Evolutionary conservation across 2,113 vertebrate species (phyloP), one percentile per base, ranked within the genome.

Genomic region (Rhinogobius similis): DNA sequence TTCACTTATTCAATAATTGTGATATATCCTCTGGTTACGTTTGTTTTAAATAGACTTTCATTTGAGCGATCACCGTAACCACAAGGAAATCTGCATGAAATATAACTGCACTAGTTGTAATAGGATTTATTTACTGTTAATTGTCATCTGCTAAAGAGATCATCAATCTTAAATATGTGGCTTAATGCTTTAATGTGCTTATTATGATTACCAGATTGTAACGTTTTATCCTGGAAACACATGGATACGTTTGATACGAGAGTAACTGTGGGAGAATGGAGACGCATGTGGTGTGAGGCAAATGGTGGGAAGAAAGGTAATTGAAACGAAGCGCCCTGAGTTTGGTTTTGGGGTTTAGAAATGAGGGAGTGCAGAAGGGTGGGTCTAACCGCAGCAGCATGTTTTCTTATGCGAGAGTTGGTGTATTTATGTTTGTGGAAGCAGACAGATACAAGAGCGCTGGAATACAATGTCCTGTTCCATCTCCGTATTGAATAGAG

Each of bases 341-440:
- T 90, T 88, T 85, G 88, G 89, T 82, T 90, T 90, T 82, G 77
- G 82, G 86, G 81, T 76, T 88, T 89, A 86, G 83, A 86, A 89
- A 86, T 88, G 83, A 90, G 81, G 82, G 87, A 82, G 66, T 79
- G 10, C 79, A 84, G 86, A 85, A 88, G 89, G 88, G 89, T 74
- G 88, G 83, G 79, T 84, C 86, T 56, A 39, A 86, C 89, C 89
- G 23, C 87, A 81, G 23, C 87, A 81, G 75, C 73, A 64, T 62
- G 84, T 63, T 73, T 87, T 59, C 50, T 65, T 85, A 79, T 79
- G 77, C 76, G 70, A 74, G 39, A 48, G 1, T 78, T 58, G 71
- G 61, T 73, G 24, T 82, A 29, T 85, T 74, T 81, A 76, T 75
- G 52, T 86, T 81, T 65, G 50, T 81, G 77, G 76, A 90, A 78